Evolutionary conservation across 2,797 vertebrate genomes (phyloP).

Genomic region (Limnodromus scolopaceus): DNA sequence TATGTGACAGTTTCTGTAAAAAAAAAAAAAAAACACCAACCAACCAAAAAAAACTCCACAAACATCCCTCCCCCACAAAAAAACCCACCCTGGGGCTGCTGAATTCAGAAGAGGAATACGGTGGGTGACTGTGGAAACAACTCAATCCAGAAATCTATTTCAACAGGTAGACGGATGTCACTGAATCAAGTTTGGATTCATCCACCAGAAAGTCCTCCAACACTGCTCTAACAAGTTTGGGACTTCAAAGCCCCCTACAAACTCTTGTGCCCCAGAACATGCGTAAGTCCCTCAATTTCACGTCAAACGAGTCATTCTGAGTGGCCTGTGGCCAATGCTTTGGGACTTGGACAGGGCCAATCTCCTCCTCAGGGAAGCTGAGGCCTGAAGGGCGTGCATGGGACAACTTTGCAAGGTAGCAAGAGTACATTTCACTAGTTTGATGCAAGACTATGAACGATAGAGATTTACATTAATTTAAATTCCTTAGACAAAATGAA

Average conservation of each 20-base stretch:
- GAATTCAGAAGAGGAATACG: not conserved
- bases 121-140: not conserved
- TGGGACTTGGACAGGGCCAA: not conserved
- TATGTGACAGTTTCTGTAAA: not conserved
- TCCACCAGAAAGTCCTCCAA: not conserved
- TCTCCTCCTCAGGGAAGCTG: not conserved
- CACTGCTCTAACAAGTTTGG: not conserved
- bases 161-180: not conserved
- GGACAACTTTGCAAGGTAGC: accelerated
- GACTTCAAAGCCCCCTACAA: not conserved
- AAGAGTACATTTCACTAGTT: not conserved
- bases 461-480: not conserved
- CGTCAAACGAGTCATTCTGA: not conserved
- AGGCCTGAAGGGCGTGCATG: not conserved
- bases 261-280: not conserved
- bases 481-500: not conserved
- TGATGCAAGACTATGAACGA: not conserved
- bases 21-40: not conserved
- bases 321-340: not conserved
- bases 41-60: not conserved
- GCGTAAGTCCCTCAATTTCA: not conserved
- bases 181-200: not conserved
- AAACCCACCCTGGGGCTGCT: not conserved
- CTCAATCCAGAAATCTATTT: not conserved
- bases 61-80: too few species aligned